Base-by-base conservation (phyloP, 1,140 invertebrate genomes). In the Mesaphorura yosii region DNA sequence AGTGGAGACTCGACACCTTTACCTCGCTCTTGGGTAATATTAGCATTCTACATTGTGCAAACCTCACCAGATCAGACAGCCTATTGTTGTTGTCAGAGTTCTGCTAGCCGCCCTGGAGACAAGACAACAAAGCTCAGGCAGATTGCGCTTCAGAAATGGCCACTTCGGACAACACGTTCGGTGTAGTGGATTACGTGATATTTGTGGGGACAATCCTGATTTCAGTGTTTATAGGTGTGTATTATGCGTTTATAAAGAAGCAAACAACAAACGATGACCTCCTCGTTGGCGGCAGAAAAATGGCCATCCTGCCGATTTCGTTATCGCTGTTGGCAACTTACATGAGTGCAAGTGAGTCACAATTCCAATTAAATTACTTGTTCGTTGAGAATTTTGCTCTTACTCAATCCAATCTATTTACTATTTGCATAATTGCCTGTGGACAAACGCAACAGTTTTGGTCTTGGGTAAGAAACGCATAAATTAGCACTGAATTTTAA, bases 201-300 rank as follows among this genome's bases (percentile, higher is more conserved):
- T 66, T 70, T 45, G 55, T 62, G 29, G 58, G 53, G 17, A 68
- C 66, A 51, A 51, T 70, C 1, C 51, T 56, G 0, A 47, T 62
- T 0, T 70, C 69, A 14, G 53, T 71, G 3, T 66, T 63, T 3
- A 75, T 75, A 28, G 74, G 74, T 5, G 40, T 75, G 12, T 75
- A 68, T 55, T 73, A 72, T 64, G 73, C 68, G 3, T 70, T 68
- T 28, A 66, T 66, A 20, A 70, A 72, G 50, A 70, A 69, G 40
- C 69, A 71, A 49, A 69, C 66, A 22, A 69, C 67, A 0, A 67
- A 68, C 14, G 63, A 66, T 0, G 70, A 74, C 20, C 70, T 72
- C 41, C 63, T 75, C 15, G 62, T 73, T 53, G 73, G 69, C 41
- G 62, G 62, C 19, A 26, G 62, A 7, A 54, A 46, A 34, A 62